phyloP scores from a whole-genome alignment of 2,113 vertebrate genomes.

The Lophotis ruficrista region DNA sequence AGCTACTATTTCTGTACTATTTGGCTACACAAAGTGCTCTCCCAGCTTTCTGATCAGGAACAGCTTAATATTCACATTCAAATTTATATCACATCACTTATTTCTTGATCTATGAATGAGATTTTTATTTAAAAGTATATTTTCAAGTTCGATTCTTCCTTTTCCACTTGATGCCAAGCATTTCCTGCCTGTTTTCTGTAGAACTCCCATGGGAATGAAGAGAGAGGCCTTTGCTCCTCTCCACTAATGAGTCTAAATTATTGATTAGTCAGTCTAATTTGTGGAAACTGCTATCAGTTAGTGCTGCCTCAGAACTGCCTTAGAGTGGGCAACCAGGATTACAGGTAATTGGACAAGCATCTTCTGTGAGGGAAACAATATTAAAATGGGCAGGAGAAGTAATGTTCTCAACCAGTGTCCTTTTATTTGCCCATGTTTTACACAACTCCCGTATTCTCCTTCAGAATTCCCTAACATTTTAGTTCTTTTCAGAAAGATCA shows the following conservation, averaged over 20 bases:
- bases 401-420: neutral
- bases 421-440: neutral
- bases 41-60: neutral
- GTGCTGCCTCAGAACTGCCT: neutral
- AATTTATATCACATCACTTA: neutral
- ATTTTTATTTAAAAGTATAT: constrained; percentile 13
- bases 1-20: neutral
- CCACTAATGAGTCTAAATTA: constrained; percentile 50
- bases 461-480: neutral
- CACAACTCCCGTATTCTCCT: neutral
- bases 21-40: neutral
- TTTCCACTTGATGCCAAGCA: neutral
- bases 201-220: neutral
- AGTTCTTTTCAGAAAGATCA: neutral
- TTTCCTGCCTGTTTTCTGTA: constrained; percentile 29
- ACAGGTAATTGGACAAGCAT: neutral
- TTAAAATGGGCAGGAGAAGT: neutral
- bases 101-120: neutral
- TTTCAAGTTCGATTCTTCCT: neutral
- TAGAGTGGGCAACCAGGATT: neutral
- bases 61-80: neutral
- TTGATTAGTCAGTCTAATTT: constrained; percentile 45
- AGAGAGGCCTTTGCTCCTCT: constrained; percentile 10
- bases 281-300: neutral
- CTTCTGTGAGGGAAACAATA: neutral